Evolutionary conservation across 2,113 vertebrate species (phyloP).

Genomic region (Bubo blakistoni): DNA sequence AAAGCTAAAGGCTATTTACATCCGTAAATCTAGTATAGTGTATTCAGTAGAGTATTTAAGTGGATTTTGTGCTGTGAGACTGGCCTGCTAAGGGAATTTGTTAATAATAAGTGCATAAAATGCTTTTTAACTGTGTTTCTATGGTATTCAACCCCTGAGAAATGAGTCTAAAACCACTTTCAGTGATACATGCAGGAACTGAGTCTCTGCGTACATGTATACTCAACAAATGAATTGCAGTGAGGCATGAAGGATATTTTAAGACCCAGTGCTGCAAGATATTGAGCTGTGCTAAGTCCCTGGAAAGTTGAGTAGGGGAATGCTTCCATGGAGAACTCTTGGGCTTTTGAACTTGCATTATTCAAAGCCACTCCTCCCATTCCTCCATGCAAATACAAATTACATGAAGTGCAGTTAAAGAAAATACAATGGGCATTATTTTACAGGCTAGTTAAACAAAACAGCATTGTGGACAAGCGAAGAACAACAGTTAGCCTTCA

Average conservation of each 20-base stretch:
- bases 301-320: background rate
- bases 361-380: background rate
- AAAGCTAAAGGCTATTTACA: constrained; percentile 14
- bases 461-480: background rate
- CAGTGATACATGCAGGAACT: background rate
- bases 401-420: background rate
- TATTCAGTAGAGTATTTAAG: background rate
- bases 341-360: background rate
- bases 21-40: background rate
- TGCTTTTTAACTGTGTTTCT: background rate
- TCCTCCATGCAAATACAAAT: background rate
- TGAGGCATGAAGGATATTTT: constrained; percentile 18
- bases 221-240: background rate
- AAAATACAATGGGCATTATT: background rate
- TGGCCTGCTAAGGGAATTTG: background rate
- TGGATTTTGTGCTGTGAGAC: background rate
- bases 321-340: background rate
- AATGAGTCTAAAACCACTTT: constrained; percentile 1
- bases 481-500: background rate
- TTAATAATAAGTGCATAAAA: background rate
- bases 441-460: constrained; percentile 10
- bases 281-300: background rate
- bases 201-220: background rate
- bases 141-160: background rate
- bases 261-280: background rate